Base-by-base conservation (phyloP, 2,113 vertebrate species). In the Nymphicus hollandicus region DNA sequence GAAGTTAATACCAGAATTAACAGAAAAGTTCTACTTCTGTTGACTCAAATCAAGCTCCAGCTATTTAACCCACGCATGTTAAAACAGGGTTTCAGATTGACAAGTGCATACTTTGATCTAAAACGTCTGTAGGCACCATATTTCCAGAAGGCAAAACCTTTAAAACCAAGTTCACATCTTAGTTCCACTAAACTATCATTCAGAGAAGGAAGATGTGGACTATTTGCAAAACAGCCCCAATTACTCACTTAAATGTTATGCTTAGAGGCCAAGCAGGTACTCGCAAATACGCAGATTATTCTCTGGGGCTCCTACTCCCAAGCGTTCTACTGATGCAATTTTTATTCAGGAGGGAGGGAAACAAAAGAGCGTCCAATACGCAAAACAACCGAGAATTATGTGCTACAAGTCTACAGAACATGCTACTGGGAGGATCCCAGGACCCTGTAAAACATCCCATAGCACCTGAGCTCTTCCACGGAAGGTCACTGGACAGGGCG, bases 161-260 rank as follows among this genome's bases (percentile, higher is more conserved):
- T 61, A 84, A 47, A 83, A 83, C 2, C 5, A 81, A 58, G 20
- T 15, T 91, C 43, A 76, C 3, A 1, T 46, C 47, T 64, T 24
- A 44, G 33, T 68, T 70, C 39, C 11, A 78, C 41, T 52, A 73
- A 80, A 81, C 70, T 11, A 86, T 18, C 13, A 79, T 35, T 63
- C 41, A 83, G 8, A 81, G 50, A 64, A 65, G 17, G 9, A 49
- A 73, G 10, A 68, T 0, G 2, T 0, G 2, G 41, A 47, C 35
- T 50, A 68, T 29, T 43, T 55, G 35, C 72, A 71, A 33, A 55
- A 81, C 16, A 86, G 29, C 10, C 29, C 27, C 18, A 68, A 79
- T 93, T 93, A 93, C 68, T 97, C 88, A 94, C 43, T 44, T 1
- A 14, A 66, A 81, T 71, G 61, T 39, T 86, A 95, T 17, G 50